phyloP scores from a whole-genome alignment of 2,888 invertebrate genomes.

The Lymantria monacha region DNA sequence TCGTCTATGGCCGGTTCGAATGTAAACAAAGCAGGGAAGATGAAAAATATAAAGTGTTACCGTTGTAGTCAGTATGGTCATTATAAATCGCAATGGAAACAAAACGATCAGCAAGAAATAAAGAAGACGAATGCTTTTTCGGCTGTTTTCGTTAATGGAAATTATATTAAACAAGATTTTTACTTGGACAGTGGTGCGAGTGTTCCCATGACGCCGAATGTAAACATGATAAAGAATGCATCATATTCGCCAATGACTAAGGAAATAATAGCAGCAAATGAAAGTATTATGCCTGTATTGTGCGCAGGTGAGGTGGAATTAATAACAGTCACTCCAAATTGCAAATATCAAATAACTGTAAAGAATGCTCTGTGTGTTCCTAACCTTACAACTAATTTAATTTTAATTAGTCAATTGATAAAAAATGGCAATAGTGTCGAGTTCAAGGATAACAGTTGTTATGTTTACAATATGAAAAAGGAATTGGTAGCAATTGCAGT shows the following conservation, averaged over 20 bases:
- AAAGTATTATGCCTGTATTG: neutral
- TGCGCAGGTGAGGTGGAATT: conserved; percentile 4
- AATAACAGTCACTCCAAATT: neutral
- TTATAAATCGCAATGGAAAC: conserved; percentile 8
- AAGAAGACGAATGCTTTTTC: conserved; percentile 6
- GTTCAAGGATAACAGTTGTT: neutral
- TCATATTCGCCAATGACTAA: neutral
- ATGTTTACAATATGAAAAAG: neutral
- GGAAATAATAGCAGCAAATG: conserved; percentile 4
- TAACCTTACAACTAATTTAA: neutral
- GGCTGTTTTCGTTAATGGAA: conserved; percentile 1
- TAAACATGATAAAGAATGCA: neutral
- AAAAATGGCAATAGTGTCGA: neutral
- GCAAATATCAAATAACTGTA: neutral
- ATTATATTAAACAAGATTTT: neutral
- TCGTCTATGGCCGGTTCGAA: neutral
- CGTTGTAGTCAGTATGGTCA: conserved; percentile 9
- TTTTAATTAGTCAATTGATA: neutral
- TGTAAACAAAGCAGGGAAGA: conserved; percentile 1
- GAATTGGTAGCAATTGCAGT: neutral
- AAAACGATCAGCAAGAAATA: conserved; percentile 5
- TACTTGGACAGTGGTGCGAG: neutral
- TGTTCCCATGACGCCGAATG: neutral
- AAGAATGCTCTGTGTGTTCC: conserved; percentile 2
- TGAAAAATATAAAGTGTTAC: conserved; percentile 9